Evolutionary conservation across 2,113 vertebrate genomes (phyloP), one percentile per base, ranked within the genome.

Genomic region (Pseudorhombus dupliciocellatus): DNA sequence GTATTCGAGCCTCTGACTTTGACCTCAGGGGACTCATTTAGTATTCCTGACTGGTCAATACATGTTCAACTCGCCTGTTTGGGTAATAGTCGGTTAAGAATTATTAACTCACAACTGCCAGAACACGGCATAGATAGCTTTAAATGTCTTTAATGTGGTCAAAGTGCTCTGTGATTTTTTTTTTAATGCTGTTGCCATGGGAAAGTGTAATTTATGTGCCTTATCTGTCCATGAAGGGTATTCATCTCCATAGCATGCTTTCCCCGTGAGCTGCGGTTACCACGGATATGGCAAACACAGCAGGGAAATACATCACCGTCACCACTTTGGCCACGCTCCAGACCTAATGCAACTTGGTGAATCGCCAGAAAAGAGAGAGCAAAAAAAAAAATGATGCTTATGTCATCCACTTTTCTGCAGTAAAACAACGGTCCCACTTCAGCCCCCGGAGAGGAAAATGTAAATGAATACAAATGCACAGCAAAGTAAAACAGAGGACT

Each of bases 381-480:
- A n/a, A n/a, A n/a, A n/a, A 79, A 87, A 85, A 59, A 78, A 81
- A 69, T 78, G 51, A 83, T 86, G 86, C 81, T 84, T 84, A 86
- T 88, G 86, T 83, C 87, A 90, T 88, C 83, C 50, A 70, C 66
- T 85, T 88, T 84, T 86, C 69, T 83, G 63, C 83, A 77, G 53
- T 67, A 58, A 71, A 73, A 81, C 70, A 83, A 82, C 58, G 58
- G 60, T 56, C 66, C 61, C 51, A 51, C 5, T 25, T 2, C 48
- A 25, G 48, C 55, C 57, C 0, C 1, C 48, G 22, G 64, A 69
- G 9, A 46, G 68, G 5, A n/a, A 79, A 73, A 76, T 26, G 21
- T 20, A 51, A 69, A 71, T 77, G 5, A 53, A 68, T 64, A 57
- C 28, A 81, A 77, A 80, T 83, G 20, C 59, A 56, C 15, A 40